These are phyloP conservation scores for Prunella fulvescens DNA, from an alignment of 2,113 vertebrate genomes.

Conservation along the genomic window DNA sequence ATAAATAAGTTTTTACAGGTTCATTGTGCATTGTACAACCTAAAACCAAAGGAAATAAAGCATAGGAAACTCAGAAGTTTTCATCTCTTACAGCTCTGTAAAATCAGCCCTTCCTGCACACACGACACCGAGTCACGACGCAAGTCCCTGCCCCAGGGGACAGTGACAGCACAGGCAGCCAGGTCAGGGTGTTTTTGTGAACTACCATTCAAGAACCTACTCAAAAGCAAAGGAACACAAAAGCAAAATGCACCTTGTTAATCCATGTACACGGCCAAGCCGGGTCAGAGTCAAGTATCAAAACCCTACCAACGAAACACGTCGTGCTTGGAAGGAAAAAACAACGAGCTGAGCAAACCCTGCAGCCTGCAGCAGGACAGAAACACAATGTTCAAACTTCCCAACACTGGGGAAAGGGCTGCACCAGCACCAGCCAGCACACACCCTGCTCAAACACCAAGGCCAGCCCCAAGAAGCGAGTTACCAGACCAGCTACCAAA, in stretches of 20 bases:
- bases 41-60: constrained; percentile 66
- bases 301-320: constrained; percentile 28
- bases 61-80: constrained; percentile 44
- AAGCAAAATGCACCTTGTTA: constrained; percentile 21
- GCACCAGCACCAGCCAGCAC: background rate
- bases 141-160: background rate
- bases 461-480: background rate
- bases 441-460: background rate
- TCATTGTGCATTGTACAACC: constrained; percentile 62
- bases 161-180: background rate
- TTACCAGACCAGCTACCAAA: background rate
- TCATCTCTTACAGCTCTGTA: constrained; percentile 52
- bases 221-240: background rate
- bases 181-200: constrained; percentile 16
- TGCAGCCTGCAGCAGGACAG: background rate
- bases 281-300: constrained; percentile 48
- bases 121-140: constrained; percentile 19
- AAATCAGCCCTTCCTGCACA: constrained; percentile 65
- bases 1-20: constrained; percentile 66
- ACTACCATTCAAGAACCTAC: background rate
- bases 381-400: background rate
- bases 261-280: background rate
- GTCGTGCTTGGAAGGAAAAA: background rate
- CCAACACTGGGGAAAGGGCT: background rate
- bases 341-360: background rate